Evolutionary conservation across 1,140 invertebrate species (phyloP).

Genomic region (Drosophila orosa): DNA sequence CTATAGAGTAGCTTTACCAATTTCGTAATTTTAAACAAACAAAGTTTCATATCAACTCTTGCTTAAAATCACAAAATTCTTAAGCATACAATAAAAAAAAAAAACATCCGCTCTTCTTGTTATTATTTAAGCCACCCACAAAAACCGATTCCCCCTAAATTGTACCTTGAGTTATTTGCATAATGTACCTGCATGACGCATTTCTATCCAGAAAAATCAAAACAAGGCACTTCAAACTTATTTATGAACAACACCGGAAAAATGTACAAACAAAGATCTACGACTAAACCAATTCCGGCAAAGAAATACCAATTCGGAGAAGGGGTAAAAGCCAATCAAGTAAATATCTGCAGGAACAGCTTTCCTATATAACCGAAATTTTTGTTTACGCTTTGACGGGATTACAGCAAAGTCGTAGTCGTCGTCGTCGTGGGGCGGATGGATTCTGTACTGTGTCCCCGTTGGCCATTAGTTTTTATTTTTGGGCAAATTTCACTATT

Average conservation of each 20-base stretch:
- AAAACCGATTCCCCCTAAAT: not conserved
- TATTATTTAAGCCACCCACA: not conserved
- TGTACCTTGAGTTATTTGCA: conserved; percentile 29
- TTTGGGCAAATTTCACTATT: conserved; percentile 67
- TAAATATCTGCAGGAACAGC: conserved; percentile 35
- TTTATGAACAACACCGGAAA: conserved; percentile 32
- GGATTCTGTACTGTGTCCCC: conserved; percentile 26
- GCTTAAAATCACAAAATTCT: not conserved
- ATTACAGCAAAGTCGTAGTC: conserved; percentile 66
- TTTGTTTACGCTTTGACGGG: conserved; percentile 83
- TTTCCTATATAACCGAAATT: conserved; percentile 51
- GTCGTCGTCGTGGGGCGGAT: conserved; percentile 14
- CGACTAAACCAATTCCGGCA: conserved; percentile 23
- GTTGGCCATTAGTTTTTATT: conserved; percentile 78
- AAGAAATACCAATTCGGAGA: conserved; percentile 1
- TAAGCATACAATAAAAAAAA: not conserved
- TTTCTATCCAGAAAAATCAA: conserved; percentile 10
- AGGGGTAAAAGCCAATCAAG: conserved; percentile 47
- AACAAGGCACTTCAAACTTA: conserved; percentile 48
- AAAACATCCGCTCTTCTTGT: rapidly evolving
- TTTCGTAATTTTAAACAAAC: too few relatives aligned
- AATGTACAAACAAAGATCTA: conserved; percentile 14
- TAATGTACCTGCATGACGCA: conserved; percentile 16
- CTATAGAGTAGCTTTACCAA: too few relatives aligned
- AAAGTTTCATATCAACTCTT: not conserved